phyloP scores from a whole-genome alignment of 2,797 vertebrate genomes.

The Otolemur crassicaudatus region DNA sequence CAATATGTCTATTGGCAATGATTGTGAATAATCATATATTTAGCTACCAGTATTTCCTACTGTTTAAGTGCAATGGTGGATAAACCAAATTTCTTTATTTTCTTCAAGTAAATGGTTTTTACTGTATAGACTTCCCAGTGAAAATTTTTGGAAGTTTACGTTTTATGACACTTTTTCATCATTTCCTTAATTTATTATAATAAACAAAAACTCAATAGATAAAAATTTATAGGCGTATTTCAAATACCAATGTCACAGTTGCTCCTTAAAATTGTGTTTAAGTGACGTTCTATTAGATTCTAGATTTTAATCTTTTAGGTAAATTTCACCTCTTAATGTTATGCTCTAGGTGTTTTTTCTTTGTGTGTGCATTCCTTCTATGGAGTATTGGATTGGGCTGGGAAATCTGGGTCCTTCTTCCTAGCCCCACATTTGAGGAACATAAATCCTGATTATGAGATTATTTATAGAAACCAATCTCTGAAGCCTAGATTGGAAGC shows the following conservation, averaged over 20 bases:
- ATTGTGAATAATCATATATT: not conserved
- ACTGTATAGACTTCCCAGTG: not conserved
- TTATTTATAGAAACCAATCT: conserved; percentile 29
- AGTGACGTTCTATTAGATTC: not conserved
- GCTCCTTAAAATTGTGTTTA: not conserved
- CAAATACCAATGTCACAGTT: not conserved
- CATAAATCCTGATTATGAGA: not conserved
- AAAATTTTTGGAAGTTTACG: not conserved
- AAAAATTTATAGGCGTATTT: not conserved
- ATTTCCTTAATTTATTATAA: not conserved
- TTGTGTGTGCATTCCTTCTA: not conserved
- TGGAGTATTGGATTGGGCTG: not conserved
- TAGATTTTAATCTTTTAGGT: not conserved
- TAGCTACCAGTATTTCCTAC: not conserved
- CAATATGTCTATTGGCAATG: not conserved
- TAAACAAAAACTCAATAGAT: not conserved
- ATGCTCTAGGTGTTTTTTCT: not conserved
- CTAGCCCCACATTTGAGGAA: not conserved
- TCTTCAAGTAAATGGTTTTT: not conserved
- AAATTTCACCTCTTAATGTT: not conserved
- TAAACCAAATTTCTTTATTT: not conserved
- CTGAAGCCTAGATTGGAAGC: not conserved
- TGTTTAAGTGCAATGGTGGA: not conserved
- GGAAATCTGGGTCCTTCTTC: not conserved
- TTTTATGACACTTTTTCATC: conserved; percentile 2